Percentiles rank a stretch among this genome's conserved stretches.
Conservation (phyloP, 1,140 invertebrate species). For the Plodia interpunctella region DNA sequence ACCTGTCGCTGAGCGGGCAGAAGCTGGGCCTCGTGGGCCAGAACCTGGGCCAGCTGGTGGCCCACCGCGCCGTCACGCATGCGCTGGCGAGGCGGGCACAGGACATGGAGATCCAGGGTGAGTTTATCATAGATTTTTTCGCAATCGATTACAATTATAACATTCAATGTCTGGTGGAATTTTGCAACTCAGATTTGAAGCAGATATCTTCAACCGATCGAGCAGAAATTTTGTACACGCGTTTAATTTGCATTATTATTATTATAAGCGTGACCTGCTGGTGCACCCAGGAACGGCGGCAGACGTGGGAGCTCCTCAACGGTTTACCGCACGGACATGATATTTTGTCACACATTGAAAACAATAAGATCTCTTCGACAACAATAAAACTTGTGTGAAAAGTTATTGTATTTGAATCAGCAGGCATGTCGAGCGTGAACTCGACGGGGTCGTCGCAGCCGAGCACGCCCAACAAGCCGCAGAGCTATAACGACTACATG, state of each 20-base stretch:
- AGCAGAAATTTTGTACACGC: background rate
- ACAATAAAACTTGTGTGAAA: too few relatives aligned
- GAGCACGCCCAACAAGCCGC: slow-evolving; percentile 77
- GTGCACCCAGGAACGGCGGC: too few relatives aligned
- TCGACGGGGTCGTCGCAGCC: slow-evolving; percentile 71
- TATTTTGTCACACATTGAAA: too few relatives aligned
- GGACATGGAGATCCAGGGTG: slow-evolving; percentile 51
- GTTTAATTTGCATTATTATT: background rate
- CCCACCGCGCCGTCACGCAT: slow-evolving; percentile 51
- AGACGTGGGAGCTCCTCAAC: too few relatives aligned
- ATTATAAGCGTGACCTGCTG: background rate
- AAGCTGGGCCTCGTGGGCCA: slow-evolving; percentile 47
- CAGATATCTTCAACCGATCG: too few relatives aligned
- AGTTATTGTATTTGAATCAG: too few relatives aligned
- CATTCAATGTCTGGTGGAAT: too few relatives aligned
- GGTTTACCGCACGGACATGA: too few relatives aligned
- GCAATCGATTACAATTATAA: too few relatives aligned
- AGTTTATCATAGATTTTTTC: background rate
- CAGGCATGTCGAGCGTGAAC: slow-evolving; percentile 59
- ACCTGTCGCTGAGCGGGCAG: slow-evolving; percentile 33
- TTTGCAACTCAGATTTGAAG: too few relatives aligned
- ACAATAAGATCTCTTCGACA: too few relatives aligned
- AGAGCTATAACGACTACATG: slow-evolving; percentile 77
- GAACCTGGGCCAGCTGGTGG: slow-evolving; percentile 50
- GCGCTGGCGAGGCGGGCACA: slow-evolving; percentile 45